These are phyloP conservation scores for Ctenosaura bakeri DNA, from an alignment of 2,797 vertebrate species.

Conservation along the genomic window DNA sequence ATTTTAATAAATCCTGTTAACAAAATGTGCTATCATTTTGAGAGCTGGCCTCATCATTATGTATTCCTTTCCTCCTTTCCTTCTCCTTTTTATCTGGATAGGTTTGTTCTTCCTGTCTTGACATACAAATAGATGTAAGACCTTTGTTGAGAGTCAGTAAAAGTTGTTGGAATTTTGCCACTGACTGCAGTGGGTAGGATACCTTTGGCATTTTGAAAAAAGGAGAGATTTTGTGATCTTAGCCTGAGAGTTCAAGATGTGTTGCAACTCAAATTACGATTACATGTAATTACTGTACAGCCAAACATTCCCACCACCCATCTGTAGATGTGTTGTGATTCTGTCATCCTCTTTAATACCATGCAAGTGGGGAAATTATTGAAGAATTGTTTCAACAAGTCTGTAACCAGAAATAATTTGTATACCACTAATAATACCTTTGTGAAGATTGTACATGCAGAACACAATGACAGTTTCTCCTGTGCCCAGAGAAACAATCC, in stretches of 20 bases:
- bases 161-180: neutral
- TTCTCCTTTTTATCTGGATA: neutral
- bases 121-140: neutral
- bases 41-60: neutral
- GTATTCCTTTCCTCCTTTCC: neutral
- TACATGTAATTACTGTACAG: constrained; percentile 22
- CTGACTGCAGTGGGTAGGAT: neutral
- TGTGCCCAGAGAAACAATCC: neutral
- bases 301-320: neutral
- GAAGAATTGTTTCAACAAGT: constrained; percentile 37
- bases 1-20: constrained; percentile 12
- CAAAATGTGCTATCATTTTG: neutral
- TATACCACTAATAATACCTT: constrained; percentile 35
- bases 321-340: neutral
- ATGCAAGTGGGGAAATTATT: constrained; percentile 1
- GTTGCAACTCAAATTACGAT: constrained; percentile 24
- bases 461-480: neutral
- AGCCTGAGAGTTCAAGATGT: constrained; percentile 8
- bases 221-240: constrained; percentile 18
- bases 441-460: neutral
- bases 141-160: neutral
- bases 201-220: constrained; percentile 14
- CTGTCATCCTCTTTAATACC: constrained; percentile 23
- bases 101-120: neutral
- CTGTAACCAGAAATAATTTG: constrained; percentile 37